A percentile compares a stretch with the other conserved stretches of the same genome.
Evolutionary conservation across 2,888 invertebrate species (phyloP).

Genomic region (Lepidocyrtinus sp.): DNA sequence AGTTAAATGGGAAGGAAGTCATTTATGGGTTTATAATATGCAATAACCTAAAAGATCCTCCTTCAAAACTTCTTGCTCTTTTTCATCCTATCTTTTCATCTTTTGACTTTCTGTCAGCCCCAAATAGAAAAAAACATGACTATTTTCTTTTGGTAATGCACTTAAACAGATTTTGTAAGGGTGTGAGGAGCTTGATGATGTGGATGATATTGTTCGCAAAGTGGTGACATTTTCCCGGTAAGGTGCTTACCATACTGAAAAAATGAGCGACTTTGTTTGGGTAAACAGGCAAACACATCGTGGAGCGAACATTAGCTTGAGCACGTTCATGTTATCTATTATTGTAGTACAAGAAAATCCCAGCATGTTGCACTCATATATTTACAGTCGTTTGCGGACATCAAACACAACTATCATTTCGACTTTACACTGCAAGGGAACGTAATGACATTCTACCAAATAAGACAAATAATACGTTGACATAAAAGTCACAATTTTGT

Average conservation of each 20-base stretch:
- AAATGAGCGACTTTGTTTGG: conserved; percentile 48
- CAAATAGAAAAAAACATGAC: neutral
- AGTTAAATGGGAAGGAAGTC: conserved; percentile 60
- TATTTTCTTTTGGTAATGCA: neutral
- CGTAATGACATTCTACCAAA: too few species aligned
- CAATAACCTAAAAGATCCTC: conserved; percentile 59
- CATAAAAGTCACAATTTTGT: neutral
- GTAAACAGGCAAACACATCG: neutral
- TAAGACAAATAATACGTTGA: too few species aligned
- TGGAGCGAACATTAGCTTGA: conserved; percentile 37
- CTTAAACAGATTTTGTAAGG: conserved; percentile 7
- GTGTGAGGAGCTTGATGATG: conserved; percentile 31
- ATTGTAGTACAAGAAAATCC: conserved; percentile 36
- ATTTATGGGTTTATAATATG: conserved; percentile 62
- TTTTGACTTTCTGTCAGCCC: conserved; percentile 30
- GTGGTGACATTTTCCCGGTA: conserved; percentile 57
- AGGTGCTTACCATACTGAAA: conserved; percentile 53
- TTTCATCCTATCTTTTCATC: conserved; percentile 20
- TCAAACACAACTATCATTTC: conserved; percentile 3
- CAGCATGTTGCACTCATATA: conserved; percentile 53
- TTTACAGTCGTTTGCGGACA: conserved; percentile 56
- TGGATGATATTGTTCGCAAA: conserved; percentile 21
- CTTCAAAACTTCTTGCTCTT: conserved; percentile 21
- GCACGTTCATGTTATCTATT: conserved; percentile 56
- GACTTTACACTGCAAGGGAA: too few species aligned